Evolutionary conservation across 2,797 vertebrate genomes (phyloP).

Genomic region (Lacerta bilineata): DNA sequence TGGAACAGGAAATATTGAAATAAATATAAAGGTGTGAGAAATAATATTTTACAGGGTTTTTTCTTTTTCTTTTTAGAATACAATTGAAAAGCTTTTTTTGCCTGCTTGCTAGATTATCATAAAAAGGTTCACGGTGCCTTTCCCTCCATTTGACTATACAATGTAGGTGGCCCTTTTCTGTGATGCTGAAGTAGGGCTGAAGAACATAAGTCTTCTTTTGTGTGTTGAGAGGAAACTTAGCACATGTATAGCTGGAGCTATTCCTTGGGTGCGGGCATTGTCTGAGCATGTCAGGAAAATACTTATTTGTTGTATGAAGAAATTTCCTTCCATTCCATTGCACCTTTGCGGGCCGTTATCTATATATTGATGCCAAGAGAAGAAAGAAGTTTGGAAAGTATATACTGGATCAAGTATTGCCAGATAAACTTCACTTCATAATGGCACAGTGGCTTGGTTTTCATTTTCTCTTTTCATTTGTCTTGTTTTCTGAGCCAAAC

Average conservation of each 20-base stretch:
- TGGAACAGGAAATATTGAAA: background rate
- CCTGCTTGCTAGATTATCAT: constrained; percentile 30
- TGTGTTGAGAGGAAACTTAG: background rate
- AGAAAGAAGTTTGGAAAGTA: background rate
- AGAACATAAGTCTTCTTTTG: background rate
- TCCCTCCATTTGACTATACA: background rate
- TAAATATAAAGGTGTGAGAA: background rate
- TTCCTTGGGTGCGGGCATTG: background rate
- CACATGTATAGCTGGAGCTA: too few relatives aligned
- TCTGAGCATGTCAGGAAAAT: background rate
- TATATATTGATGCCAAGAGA: background rate
- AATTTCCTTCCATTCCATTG: background rate
- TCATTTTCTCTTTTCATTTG: too few relatives aligned
- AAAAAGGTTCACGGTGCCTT: constrained; percentile 26
- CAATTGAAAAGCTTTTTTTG: background rate
- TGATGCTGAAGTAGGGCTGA: background rate
- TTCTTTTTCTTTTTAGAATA: background rate
- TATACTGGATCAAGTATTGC: background rate
- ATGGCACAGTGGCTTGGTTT: background rate
- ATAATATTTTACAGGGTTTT: background rate
- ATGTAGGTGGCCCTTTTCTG: background rate
- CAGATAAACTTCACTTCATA: background rate
- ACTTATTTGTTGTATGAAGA: background rate
- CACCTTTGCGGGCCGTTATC: too few relatives aligned
- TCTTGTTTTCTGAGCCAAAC: too few relatives aligned